Conservation (phyloP, 2,888 invertebrate species). For the Diarsia brunnea region DNA sequence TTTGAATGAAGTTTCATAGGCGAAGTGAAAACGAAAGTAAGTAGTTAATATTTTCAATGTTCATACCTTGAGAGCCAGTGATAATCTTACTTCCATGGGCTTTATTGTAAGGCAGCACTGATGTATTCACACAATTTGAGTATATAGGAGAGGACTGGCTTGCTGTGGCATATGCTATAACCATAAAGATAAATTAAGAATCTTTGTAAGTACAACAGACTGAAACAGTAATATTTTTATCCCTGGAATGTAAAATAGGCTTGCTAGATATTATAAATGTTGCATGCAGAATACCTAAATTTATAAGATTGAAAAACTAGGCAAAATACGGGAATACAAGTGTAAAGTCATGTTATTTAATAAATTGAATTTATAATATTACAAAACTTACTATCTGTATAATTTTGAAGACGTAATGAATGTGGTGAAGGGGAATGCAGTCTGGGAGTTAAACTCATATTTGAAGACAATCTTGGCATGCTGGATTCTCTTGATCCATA, state of each 20-base stretch:
- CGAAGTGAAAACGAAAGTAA: background rate
- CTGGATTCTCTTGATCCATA: conserved; percentile 88
- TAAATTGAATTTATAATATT: background rate
- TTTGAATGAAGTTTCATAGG: background rate
- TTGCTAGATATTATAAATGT: background rate
- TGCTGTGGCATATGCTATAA: conserved; percentile 84
- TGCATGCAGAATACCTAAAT: background rate
- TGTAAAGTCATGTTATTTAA: background rate
- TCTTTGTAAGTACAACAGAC: background rate
- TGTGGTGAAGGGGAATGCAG: conserved; percentile 86
- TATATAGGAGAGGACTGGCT: conserved; percentile 88
- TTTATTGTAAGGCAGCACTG: conserved; percentile 91
- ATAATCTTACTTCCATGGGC: conserved; percentile 90
- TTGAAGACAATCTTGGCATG: conserved; percentile 85
- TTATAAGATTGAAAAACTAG: background rate
- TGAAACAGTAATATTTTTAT: background rate
- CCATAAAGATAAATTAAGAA: conserved; percentile 11
- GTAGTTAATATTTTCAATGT: background rate
- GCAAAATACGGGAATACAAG: background rate
- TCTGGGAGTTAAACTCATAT: conserved; percentile 84
- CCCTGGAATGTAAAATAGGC: background rate
- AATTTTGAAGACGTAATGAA: conserved; percentile 83
- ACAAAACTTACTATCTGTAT: conserved; percentile 82
- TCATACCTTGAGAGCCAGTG: conserved; percentile 86
- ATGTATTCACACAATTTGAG: conserved; percentile 87